These are phyloP conservation scores for Telmatherina bonti DNA, from an alignment of 2,797 vertebrate species.

Conservation along the genomic window DNA sequence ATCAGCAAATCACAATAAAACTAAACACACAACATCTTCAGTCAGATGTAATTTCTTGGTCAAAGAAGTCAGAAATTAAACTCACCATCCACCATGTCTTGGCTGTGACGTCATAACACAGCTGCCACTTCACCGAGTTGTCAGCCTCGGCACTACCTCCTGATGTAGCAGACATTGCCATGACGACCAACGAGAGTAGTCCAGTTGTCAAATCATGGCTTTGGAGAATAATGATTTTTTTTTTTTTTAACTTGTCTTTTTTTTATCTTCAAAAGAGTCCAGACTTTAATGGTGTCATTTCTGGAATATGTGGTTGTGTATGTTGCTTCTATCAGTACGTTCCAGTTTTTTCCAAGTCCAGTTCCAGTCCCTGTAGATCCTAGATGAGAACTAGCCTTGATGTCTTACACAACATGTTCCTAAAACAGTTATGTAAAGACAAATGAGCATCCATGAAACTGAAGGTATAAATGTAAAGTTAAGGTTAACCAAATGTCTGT, in stretches of 20 bases:
- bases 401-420: neutral
- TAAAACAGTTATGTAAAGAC: neutral
- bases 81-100: slow-evolving; percentile 98
- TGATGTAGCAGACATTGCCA: slow-evolving; percentile 35
- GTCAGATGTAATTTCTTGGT: neutral
- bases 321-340: neutral
- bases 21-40: neutral
- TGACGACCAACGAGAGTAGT: slow-evolving; percentile 36
- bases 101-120: slow-evolving; percentile 89
- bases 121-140: slow-evolving; percentile 89
- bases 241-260: neutral
- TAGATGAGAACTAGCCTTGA: slow-evolving; percentile 1
- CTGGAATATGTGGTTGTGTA: neutral
- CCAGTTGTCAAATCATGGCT: slow-evolving; percentile 32
- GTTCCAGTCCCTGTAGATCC: slow-evolving; percentile 4
- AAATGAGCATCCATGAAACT: neutral
- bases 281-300: neutral
- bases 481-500: neutral
- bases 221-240: neutral
- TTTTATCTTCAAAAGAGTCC: neutral
- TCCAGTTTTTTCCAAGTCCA: neutral
- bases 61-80: slow-evolving; percentile 38
- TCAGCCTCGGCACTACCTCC: slow-evolving; percentile 62
- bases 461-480: neutral
- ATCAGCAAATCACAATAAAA: neutral